Conservation (phyloP, 1,140 invertebrate genomes). For the Manduca sexta region DNA sequence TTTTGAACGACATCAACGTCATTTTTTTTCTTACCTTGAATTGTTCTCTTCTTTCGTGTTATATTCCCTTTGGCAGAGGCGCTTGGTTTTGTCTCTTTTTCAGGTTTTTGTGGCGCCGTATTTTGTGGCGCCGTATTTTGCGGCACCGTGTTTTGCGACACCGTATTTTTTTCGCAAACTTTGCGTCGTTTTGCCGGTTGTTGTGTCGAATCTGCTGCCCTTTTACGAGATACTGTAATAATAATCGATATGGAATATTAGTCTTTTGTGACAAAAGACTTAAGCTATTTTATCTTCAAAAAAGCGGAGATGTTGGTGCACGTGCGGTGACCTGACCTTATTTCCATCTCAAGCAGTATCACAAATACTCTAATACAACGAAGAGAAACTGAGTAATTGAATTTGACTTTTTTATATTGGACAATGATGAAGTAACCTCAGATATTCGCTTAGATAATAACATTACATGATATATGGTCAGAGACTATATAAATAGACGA, state of each 20-base stretch:
- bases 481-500: no score
- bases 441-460: no score
- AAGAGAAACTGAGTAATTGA: no score
- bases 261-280: no score
- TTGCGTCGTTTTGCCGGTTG: background rate
- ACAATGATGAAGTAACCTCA: no score
- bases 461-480: no score
- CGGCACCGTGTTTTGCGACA: background rate
- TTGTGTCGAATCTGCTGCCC: conserved; percentile 2
- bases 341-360: no score
- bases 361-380: no score
- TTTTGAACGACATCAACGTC: background rate
- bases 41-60: background rate
- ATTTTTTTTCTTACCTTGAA: background rate
- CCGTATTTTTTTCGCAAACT: background rate
- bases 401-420: no score
- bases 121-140: background rate
- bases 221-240: conserved; percentile 11
- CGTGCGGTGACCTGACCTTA: no score
- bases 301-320: no score
- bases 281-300: no score
- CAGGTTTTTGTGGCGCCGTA: background rate
- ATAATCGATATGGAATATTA: background rate
- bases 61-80: background rate
- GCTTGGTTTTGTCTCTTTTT: background rate